phyloP scores from a whole-genome alignment of 2,113 vertebrate genomes.

The Eidolon helvum region DNA sequence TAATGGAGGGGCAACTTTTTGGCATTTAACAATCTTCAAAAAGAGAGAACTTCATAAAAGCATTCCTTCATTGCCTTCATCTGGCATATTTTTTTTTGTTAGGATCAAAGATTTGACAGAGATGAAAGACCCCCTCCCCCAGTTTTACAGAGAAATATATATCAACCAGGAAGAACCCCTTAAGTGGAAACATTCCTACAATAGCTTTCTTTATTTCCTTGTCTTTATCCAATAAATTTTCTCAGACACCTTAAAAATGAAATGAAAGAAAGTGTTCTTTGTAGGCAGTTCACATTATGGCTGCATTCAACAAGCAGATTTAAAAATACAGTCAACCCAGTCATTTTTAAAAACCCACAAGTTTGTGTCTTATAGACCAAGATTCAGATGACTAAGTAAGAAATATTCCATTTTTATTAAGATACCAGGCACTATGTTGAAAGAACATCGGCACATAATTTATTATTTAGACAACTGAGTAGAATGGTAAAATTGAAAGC shows the following conservation, averaged over 20 bases:
- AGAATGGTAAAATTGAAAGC: neutral
- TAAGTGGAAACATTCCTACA: slow-evolving; percentile 47
- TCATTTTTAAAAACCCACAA: neutral
- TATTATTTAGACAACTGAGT: neutral
- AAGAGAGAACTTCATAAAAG: slow-evolving; percentile 29
- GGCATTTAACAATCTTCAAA: slow-evolving; percentile 27
- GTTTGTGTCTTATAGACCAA: neutral
- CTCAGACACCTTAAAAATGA: slow-evolving; percentile 34
- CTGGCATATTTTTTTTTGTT: slow-evolving; percentile 14
- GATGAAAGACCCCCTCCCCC: neutral
- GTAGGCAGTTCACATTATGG: slow-evolving; percentile 1
- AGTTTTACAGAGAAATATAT: slow-evolving; percentile 32
- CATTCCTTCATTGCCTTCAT: slow-evolving; percentile 30
- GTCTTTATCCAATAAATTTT: slow-evolving; percentile 43
- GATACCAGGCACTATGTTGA: neutral
- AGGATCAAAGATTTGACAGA: slow-evolving; percentile 66
- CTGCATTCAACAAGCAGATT: neutral
- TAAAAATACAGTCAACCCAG: neutral
- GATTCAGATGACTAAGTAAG: neutral
- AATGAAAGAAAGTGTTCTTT: slow-evolving; percentile 2
- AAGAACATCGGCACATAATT: neutral
- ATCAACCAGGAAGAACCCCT: slow-evolving; percentile 11
- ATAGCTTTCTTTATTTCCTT: slow-evolving; percentile 45
- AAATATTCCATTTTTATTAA: neutral
- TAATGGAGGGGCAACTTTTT: neutral